Evolutionary conservation across 2,113 vertebrate genomes (phyloP).

Genomic region (Nothobranchius kuhntae): DNA sequence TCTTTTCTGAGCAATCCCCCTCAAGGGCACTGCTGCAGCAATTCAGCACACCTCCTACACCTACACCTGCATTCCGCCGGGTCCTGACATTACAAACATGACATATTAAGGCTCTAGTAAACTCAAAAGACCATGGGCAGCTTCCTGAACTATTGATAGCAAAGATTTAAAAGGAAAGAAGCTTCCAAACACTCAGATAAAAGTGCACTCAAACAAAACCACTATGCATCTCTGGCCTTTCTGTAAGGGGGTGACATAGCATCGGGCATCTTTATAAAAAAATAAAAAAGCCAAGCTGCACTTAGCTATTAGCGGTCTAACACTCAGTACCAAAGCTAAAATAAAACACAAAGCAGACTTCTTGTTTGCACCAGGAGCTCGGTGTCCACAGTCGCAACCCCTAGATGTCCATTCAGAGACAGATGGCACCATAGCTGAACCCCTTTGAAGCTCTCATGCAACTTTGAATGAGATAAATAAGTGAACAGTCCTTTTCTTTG

Average conservation of each 20-base stretch:
- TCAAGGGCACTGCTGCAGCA: slow-evolving; percentile 20
- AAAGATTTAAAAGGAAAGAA: slow-evolving; percentile 45
- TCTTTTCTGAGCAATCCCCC: slow-evolving; percentile 27
- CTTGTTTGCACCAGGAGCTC: slow-evolving; percentile 46
- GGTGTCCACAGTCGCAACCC: slow-evolving; percentile 22
- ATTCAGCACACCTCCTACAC: slow-evolving; percentile 21
- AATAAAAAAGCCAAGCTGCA: slow-evolving; percentile 47
- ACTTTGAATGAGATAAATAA: slow-evolving; percentile 69
- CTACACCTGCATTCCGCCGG: slow-evolving; percentile 17
- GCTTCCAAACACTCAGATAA: slow-evolving; percentile 48
- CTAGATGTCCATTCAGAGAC: slow-evolving; percentile 37
- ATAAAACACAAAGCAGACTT: slow-evolving; percentile 48
- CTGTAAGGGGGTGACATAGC: slow-evolving; percentile 25
- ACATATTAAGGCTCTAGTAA: slow-evolving; percentile 48
- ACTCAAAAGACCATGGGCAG: slow-evolving; percentile 18
- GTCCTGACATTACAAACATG: slow-evolving; percentile 31
- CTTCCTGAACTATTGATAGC: slow-evolving; percentile 62
- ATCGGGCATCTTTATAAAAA: slow-evolving; percentile 25
- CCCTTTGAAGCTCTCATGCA: slow-evolving; percentile 53
- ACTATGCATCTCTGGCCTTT: slow-evolving; percentile 50
- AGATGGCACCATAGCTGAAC: slow-evolving; percentile 26
- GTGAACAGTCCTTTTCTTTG: slow-evolving; percentile 43
- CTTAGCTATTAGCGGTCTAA: slow-evolving; percentile 58
- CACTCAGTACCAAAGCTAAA: slow-evolving; percentile 32
- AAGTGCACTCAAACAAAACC: slow-evolving; percentile 56